Base-by-base conservation (phyloP, 2,113 vertebrate species). In the Bos javanicus region DNA sequence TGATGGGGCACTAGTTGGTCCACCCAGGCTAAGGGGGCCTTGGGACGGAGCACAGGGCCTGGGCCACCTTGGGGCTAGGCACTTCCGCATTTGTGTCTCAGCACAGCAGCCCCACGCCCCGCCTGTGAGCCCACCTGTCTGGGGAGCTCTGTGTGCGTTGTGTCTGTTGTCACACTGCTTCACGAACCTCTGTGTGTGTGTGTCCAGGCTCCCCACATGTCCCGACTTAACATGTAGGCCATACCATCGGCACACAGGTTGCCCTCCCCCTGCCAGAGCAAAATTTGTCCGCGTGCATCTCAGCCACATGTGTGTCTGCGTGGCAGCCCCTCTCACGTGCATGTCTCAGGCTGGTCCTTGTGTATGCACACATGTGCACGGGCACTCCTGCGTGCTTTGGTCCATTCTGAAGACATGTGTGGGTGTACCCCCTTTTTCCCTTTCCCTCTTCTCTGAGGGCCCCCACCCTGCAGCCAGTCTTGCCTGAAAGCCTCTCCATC, bases 51-150 rank as follows among this genome's bases (percentile, higher is more conserved):
- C 84, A 4, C 57, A 7, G 7, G 56, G 54, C 56, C 76, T 9
- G 0, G 12, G 85, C 7, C 46, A 30, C 59, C 33, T 13, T 4
- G 10, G 88, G 62, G 50, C 5, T 0, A 3, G 59, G n/a, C 2
- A 1, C 11, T 17, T 19, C 48, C 25, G 9, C 91, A 87, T 85
- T 76, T 83, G 91, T 85, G 96, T 80, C 97, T 98, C 86, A 52
- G 97, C 91, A 28, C 50, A 0, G 39, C 90, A 76, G 90, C 91
- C 96, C 33, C 16, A 74, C 81, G 94, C 50, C 95, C 95, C 83
- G 9, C 98, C 97, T 97, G 97, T 92, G 95, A 87, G 92, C 92
- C 97, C 71, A 71, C 96, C 94, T 94, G 96, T 98, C 94, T 93
- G 19, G 23, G 30, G 59, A 43, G 25, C 48, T 60, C 14, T 50